These are phyloP conservation scores for Caenorhabditis sp. DNA, from an alignment of 2,888 invertebrate species.

Conservation along the genomic window DNA sequence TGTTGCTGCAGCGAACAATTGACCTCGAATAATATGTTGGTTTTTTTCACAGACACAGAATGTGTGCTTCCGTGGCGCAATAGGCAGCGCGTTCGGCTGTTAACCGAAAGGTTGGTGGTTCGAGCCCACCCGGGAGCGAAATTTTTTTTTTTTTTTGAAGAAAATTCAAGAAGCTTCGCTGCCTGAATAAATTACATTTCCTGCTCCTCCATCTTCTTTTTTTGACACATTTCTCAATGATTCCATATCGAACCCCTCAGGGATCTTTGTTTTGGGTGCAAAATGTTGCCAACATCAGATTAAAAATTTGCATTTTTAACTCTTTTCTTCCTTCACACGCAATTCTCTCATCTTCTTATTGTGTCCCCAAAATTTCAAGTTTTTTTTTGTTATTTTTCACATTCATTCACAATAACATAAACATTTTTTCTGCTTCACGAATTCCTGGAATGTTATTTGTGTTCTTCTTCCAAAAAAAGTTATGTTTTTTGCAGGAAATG, in stretches of 20 bases:
- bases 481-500: too few species aligned
- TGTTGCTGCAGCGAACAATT: neutral
- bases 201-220: too few species aligned
- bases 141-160: neutral
- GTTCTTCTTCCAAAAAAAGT: constrained; percentile 1
- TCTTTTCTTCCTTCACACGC: neutral
- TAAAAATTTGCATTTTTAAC: neutral
- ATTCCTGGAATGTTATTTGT: constrained; percentile 3
- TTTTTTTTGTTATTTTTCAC: constrained; percentile 11
- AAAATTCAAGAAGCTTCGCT: too few species aligned
- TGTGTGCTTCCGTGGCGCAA: constrained; percentile 19
- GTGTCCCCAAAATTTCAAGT: neutral
- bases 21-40: neutral
- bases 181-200: too few species aligned
- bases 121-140: constrained; percentile 51
- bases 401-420: constrained; percentile 8
- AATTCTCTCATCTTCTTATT: neutral
- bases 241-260: neutral
- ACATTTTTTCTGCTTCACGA: constrained; percentile 10
- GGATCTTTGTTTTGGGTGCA: neutral
- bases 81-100: constrained; percentile 70
- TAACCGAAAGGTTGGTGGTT: constrained; percentile 70
- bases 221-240: neutral
- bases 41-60: neutral
- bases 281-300: neutral